Conservation (phyloP, 2,113 vertebrate genomes). For the Tyto alba region DNA sequence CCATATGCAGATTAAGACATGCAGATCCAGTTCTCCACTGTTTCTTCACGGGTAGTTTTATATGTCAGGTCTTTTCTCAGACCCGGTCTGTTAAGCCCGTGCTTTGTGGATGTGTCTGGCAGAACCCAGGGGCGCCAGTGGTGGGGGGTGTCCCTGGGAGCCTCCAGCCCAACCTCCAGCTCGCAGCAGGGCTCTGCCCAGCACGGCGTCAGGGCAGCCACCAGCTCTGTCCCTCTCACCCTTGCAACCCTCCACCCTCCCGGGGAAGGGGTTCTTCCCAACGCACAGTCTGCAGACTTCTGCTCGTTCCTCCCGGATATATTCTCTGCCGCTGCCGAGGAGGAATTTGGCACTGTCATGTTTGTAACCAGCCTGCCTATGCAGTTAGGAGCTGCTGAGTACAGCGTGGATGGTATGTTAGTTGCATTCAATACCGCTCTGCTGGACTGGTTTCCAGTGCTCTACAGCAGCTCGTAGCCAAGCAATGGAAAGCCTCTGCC, state of each 20-base stretch:
- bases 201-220: fast-evolving
- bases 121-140: background rate
- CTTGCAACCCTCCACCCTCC: background rate
- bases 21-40: background rate
- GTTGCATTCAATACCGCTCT: background rate
- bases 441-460: background rate
- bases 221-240: background rate
- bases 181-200: background rate
- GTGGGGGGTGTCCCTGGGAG: background rate
- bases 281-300: background rate
- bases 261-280: background rate
- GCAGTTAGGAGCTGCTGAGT: background rate
- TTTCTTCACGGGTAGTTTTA: background rate
- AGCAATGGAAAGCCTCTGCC: background rate
- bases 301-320: background rate
- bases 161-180: background rate
- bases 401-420: fast-evolving
- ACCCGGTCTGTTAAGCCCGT: background rate
- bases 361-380: background rate
- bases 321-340: fast-evolving
- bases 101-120: background rate
- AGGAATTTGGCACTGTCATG: background rate
- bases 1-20: background rate
- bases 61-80: background rate
- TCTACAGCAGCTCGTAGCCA: background rate